A percentile compares a stretch with the other conserved stretches of the same genome.
These are phyloP conservation scores for Propithecus perrieri DNA, from an alignment of 2,797 vertebrate genomes.

Conservation along the genomic window DNA sequence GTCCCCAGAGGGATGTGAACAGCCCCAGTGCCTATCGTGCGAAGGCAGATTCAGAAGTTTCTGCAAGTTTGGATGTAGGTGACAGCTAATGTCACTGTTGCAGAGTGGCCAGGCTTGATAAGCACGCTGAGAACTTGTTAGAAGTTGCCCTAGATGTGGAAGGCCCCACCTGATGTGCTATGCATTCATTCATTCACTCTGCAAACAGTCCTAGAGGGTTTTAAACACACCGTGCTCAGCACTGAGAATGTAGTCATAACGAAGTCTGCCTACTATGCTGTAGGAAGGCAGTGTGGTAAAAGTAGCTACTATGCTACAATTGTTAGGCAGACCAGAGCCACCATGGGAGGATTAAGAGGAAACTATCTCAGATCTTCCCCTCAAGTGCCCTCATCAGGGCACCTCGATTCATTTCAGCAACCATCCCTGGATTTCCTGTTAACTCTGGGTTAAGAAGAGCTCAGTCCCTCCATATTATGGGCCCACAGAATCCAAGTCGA, in stretches of 20 bases:
- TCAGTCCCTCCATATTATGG: rapidly evolving
- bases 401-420: not conserved
- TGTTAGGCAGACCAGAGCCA: not conserved
- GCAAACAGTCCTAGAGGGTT: not conserved
- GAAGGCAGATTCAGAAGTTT: not conserved
- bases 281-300: not conserved
- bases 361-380: not conserved
- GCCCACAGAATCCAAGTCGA: not conserved
- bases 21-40: not conserved
- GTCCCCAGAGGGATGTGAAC: not conserved
- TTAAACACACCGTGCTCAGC: not conserved
- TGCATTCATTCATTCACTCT: not conserved
- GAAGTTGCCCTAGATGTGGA: not conserved
- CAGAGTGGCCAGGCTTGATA: not conserved
- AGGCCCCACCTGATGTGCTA: not conserved
- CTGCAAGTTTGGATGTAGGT: not conserved
- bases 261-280: not conserved
- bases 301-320: not conserved
- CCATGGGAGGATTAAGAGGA: not conserved
- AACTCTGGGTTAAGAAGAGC: not conserved
- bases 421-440: not conserved
- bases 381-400: not conserved
- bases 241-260: not conserved
- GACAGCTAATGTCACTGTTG: not conserved
- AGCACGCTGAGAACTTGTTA: not conserved